Conservation (phyloP, 2,797 vertebrate genomes). For the Hylomyscus alleni region DNA sequence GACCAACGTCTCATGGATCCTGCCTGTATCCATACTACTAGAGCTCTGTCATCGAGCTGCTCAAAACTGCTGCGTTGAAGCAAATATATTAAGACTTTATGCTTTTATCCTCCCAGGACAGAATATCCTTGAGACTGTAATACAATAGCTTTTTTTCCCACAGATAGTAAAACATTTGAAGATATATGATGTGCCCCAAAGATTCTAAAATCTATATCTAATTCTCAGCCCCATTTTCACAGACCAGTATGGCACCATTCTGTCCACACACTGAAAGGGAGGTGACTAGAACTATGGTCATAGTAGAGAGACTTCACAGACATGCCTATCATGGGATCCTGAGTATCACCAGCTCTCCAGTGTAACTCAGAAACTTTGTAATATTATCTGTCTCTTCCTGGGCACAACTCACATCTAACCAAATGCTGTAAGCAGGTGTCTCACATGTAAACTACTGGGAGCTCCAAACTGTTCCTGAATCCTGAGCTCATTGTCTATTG, state of each 20-base stretch:
- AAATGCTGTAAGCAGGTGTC: too few relatives aligned
- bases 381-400: accelerated
- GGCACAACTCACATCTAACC: background rate
- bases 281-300: background rate
- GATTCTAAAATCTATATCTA: background rate
- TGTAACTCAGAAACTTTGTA: background rate
- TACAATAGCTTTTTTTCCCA: background rate
- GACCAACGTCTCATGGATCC: background rate
- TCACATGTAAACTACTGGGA: background rate
- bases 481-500: background rate
- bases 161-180: background rate
- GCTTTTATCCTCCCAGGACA: background rate
- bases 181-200: too few relatives aligned
- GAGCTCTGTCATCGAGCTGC: background rate
- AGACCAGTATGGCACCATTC: too few relatives aligned
- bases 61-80: background rate
- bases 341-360: accelerated
- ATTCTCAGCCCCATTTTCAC: background rate
- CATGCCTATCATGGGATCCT: too few relatives aligned
- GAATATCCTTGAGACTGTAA: background rate
- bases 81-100: background rate
- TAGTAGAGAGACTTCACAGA: background rate
- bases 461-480: background rate
- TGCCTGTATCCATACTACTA: background rate
- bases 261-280: background rate